Evolutionary conservation across 2,113 vertebrate species (phyloP), one percentile per base, ranked within the genome.

Genomic region (Harpagus bidentatus): DNA sequence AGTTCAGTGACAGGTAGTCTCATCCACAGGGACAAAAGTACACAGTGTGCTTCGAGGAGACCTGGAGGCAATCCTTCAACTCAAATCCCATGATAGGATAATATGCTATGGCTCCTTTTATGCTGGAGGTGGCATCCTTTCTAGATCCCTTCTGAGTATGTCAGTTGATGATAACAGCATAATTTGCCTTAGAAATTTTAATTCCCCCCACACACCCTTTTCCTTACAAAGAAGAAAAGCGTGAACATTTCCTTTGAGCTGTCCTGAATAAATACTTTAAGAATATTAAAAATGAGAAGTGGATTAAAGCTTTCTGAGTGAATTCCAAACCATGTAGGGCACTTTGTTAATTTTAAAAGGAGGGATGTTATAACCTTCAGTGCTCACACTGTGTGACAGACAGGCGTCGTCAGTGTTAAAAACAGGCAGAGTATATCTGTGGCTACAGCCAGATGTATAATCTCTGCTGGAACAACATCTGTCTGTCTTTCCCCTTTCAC

Each of bases 171-270:
- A 97, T 98, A 97, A 97, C 96, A 93, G 94, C 82, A 73, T 97
- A 90, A 97, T 97, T 97, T 96, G 81, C 91, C 95, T 95, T 36
- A n/a, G 95, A 97, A 97, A 96, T 93, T 94, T 93, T 95, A 83
- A 97, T 97, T 94, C 91, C 82, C 20, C 70, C 3, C 87, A 82
- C 62, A n/a, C 83, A 13, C 85, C 71, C 94, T 96, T 94, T 97
- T 92, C 77, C 77, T 97, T 94, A 94, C 77, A 96, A 95, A 96
- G 81, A 95, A 96, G 93, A 92, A 91, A 95, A 96, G 87, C 52
- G 0, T 90, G 94, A 96, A 95, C 71, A 53, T 93, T 90, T 94
- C 88, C 88, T 97, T 90, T 93, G 66, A 94, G 90, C 66, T n/a
- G 34, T 83, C 76, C 86, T 96, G 84, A 95, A 96, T 91, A 96